Evolutionary conservation across 2,113 vertebrate genomes (phyloP), one percentile per base, ranked within the genome.

Genomic region (Lampris megalopsis): DNA sequence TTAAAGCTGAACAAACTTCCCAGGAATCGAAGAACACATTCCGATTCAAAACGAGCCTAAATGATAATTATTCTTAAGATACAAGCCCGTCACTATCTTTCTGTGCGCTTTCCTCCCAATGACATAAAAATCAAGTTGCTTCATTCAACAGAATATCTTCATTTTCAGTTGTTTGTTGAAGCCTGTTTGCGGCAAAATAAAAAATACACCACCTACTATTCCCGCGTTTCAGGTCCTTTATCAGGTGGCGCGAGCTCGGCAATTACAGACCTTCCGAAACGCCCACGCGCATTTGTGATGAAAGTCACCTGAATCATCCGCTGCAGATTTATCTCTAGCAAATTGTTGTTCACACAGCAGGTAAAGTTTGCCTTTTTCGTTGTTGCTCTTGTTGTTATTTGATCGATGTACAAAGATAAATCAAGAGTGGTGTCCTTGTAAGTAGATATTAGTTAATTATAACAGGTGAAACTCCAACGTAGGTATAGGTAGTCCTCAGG

Each of bases 331-430:
- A 7, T 42, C 68, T 58, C 52, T 11, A 73, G 9, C 11, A 54
- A 73, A 57, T 54, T 24, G 43, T 68, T 45, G 48, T 7, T 45
- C 4, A 7, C 43, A 5, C 7, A 24, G 24, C 4, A 45, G 7
- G 57, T 40, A 13, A 45, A 56, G 5, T 71, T 64, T 41, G n/a
- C 13, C n/a, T 52, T 52, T 11, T 53, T 45, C 7, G 7, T 45
- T 45, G 7, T 5, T 4, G 0, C 24, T 24, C 24, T 24, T 24
- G 24, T 24, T 24, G 24, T 24, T 24, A 9, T 13, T 7, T 1
- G n/a, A 45, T 77, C 67, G 9, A 71, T 61, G 67, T 66, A 2
- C 66, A 63, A 9, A 1, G 49, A 8, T 38, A 71, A 73, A 71
- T 50, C 37, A 38, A 47, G n/a, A 45, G 43, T 4, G 7, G 43